Conservation (phyloP, 2,888 invertebrate genomes). For the Amiota communis region DNA sequence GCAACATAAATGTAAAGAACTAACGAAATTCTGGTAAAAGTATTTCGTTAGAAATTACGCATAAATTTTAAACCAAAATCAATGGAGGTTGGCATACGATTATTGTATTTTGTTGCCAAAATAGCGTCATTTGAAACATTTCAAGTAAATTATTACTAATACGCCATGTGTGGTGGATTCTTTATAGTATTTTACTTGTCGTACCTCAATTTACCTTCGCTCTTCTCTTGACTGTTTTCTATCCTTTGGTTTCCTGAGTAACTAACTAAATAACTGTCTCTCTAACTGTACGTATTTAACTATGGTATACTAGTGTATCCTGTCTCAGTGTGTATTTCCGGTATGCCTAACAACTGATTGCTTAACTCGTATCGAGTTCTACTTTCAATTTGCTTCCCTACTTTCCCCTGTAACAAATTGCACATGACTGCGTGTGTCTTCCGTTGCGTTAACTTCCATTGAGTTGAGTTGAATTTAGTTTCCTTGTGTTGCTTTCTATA, state of each 20-base stretch:
- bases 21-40: conserved; percentile 42
- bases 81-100: conserved; percentile 48
- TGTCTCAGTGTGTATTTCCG: conserved; percentile 16
- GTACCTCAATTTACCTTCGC: too few relatives aligned
- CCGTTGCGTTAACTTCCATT: conserved; percentile 8
- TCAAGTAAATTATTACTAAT: conserved; percentile 9
- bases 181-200: too few relatives aligned
- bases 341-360: conserved; percentile 18
- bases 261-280: too few relatives aligned
- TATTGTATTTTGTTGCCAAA: not conserved
- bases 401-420: not conserved
- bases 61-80: conserved; percentile 50
- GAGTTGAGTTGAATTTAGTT: too few relatives aligned
- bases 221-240: too few relatives aligned
- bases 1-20: conserved; percentile 53
- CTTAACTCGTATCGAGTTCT: not conserved
- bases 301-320: not conserved
- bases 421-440: conserved; percentile 4
- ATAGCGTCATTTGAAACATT: not conserved
- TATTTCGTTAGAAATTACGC: conserved; percentile 44
- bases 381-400: not conserved
- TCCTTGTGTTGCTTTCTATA: too few relatives aligned
- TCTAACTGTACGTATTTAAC: too few relatives aligned
- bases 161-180: not conserved
- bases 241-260: too few relatives aligned